phyloP scores from a whole-genome alignment of 2,888 invertebrate species.

The Keiferia lycopersicella region DNA sequence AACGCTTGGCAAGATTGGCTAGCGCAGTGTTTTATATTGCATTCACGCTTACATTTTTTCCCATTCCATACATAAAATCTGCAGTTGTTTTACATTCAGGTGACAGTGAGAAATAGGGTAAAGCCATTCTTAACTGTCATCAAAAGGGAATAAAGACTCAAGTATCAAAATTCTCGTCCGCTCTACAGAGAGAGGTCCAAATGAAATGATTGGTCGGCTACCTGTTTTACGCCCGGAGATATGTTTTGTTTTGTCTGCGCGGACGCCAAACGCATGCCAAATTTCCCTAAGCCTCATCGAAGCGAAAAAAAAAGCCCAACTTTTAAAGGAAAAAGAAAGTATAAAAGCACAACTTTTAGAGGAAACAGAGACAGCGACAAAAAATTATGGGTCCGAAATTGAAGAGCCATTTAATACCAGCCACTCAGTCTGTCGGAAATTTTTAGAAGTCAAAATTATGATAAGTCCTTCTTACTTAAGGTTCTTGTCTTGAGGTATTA shows the following conservation, averaged over 20 bases:
- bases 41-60: no score
- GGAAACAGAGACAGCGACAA: slow-evolving; percentile 11
- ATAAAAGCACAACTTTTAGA: slow-evolving; percentile 4
- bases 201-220: slow-evolving; percentile 69
- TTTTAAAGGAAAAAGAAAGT: slow-evolving; percentile 28
- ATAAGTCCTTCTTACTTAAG: no score
- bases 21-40: no score
- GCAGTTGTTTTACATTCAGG: no score
- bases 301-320: slow-evolving; percentile 29
- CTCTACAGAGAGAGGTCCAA: slow-evolving; percentile 45
- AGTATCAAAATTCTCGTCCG: slow-evolving; percentile 51
- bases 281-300: slow-evolving; percentile 44
- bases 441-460: not conserved
- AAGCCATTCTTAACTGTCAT: not conserved
- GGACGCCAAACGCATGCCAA: slow-evolving; percentile 51
- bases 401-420: not conserved
- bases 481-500: no score
- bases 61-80: no score
- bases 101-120: no score
- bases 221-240: slow-evolving; percentile 76
- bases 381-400: not conserved
- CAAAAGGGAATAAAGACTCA: not conserved
- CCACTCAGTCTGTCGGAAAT: not conserved
- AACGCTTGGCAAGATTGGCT: no score
- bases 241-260: slow-evolving; percentile 63